Percentiles rank a stretch among this genome's conserved stretches.
Evolutionary conservation across 2,888 invertebrate genomes (phyloP).

Genomic region (Strigamia crassipes): DNA sequence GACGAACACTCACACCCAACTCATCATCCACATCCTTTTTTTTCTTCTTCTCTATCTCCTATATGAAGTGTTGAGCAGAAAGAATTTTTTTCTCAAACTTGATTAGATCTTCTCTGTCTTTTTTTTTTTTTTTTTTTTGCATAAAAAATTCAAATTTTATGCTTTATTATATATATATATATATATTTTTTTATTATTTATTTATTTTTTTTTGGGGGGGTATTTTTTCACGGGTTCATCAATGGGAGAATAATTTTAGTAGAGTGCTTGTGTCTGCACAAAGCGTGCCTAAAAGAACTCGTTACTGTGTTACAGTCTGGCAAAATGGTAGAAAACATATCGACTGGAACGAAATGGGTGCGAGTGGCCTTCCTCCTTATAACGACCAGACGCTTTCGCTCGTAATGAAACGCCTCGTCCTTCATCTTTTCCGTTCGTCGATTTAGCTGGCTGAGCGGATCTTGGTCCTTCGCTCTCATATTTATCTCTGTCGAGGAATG

Average conservation of each 20-base stretch:
- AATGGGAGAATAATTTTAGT: not conserved
- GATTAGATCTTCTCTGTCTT: not conserved
- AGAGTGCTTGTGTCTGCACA: not conserved
- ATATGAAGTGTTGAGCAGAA: not conserved
- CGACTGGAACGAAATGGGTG: slow-evolving; percentile 10
- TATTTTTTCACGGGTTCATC: no score
- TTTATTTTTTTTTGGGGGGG: no score
- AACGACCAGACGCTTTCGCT: slow-evolving; percentile 10
- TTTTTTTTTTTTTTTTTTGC: not conserved
- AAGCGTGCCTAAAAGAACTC: not conserved
- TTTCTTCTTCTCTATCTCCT: not conserved
- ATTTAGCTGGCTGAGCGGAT: slow-evolving; percentile 4
- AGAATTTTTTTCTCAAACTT: not conserved
- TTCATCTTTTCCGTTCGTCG: slow-evolving; percentile 10
- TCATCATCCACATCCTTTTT: not conserved
- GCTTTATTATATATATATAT: not conserved
- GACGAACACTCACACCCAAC: not conserved
- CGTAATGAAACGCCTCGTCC: slow-evolving; percentile 10
- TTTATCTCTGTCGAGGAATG: not conserved
- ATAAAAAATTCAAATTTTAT: not conserved
- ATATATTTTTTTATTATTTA: not conserved
- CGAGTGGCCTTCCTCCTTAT: slow-evolving; percentile 4
- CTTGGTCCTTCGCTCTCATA: slow-evolving; percentile 4
- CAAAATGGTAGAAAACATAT: slow-evolving; percentile 10
- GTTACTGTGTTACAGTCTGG: slow-evolving; percentile 10